Evolutionary conservation across 2,888 invertebrate species (phyloP).

Genomic region (Caenorhabditis sp.): DNA sequence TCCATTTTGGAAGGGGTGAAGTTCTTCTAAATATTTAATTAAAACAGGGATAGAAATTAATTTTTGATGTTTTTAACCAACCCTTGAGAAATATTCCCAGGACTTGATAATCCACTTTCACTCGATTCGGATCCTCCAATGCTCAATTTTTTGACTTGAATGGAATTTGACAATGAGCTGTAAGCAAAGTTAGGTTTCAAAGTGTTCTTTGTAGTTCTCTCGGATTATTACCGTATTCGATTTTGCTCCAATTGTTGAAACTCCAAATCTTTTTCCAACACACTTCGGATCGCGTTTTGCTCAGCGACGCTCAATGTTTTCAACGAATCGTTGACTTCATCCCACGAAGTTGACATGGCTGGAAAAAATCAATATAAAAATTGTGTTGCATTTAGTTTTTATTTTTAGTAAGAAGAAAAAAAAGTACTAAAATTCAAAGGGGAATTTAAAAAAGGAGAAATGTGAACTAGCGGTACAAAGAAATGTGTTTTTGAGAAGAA

Average conservation of each 20-base stretch:
- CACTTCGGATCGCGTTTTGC: conserved; percentile 46
- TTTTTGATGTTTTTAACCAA: background rate
- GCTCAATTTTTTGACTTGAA: conserved; percentile 31
- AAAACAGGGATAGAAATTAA: background rate
- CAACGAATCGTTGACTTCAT: conserved; percentile 29
- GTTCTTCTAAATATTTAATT: conserved; percentile 18
- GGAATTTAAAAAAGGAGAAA: too few relatives aligned
- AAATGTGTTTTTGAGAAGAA: too few relatives aligned
- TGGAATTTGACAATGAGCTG: conserved; percentile 27
- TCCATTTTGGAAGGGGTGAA: conserved; percentile 39
- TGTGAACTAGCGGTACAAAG: too few relatives aligned
- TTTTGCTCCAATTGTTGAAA: conserved; percentile 52
- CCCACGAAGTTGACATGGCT: conserved; percentile 9
- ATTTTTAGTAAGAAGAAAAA: too few relatives aligned
- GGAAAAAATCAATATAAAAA: too few relatives aligned
- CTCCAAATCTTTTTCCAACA: conserved; percentile 55
- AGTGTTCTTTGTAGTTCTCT: background rate
- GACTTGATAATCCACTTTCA: conserved; percentile 38
- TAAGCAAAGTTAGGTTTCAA: too few relatives aligned
- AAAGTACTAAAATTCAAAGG: too few relatives aligned
- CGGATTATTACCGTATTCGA: conserved; percentile 31
- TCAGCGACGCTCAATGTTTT: conserved; percentile 42
- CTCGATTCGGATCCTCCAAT: conserved; percentile 32
- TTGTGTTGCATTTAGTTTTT: too few relatives aligned
- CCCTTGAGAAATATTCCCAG: conserved; percentile 38